Conservation (phyloP, 2,113 vertebrate species). For the Colossoma macropomum region DNA sequence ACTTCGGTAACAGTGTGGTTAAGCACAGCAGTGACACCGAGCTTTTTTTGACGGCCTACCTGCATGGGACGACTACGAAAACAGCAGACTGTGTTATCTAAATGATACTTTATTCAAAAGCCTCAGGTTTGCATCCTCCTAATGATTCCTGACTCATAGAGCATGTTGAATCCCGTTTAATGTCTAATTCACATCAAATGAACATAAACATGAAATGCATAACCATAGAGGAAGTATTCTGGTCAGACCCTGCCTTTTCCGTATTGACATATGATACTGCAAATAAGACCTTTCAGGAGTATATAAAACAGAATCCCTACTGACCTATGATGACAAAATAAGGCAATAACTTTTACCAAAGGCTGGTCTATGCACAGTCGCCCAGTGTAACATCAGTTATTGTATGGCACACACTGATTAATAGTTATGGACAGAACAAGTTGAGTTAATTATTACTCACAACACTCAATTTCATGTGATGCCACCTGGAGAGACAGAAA, state of each 20-base stretch:
- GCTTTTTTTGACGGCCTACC: neutral
- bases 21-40: conserved; percentile 39
- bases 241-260: neutral
- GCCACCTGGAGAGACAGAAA: conserved; percentile 89
- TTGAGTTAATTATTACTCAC: conserved; percentile 76
- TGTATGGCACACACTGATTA: neutral
- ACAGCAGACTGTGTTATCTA: conserved; percentile 27
- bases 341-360: neutral
- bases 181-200: conserved; percentile 22
- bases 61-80: neutral
- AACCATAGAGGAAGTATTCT: conserved; percentile 13
- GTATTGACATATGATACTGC: too few relatives aligned
- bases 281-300: neutral
- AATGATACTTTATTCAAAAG: conserved; percentile 23
- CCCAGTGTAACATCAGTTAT: neutral
- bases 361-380: neutral
- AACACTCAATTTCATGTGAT: conserved; percentile 96
- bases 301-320: neutral
- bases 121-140: conserved; percentile 22
- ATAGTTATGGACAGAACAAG: neutral
- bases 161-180: neutral
- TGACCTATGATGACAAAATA: conserved; percentile 3
- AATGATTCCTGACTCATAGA: neutral
- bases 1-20: conserved; percentile 36
- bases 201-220: conserved; percentile 45